phyloP scores from a whole-genome alignment of 2,113 vertebrate species.

The Cnemophilus loriae region DNA sequence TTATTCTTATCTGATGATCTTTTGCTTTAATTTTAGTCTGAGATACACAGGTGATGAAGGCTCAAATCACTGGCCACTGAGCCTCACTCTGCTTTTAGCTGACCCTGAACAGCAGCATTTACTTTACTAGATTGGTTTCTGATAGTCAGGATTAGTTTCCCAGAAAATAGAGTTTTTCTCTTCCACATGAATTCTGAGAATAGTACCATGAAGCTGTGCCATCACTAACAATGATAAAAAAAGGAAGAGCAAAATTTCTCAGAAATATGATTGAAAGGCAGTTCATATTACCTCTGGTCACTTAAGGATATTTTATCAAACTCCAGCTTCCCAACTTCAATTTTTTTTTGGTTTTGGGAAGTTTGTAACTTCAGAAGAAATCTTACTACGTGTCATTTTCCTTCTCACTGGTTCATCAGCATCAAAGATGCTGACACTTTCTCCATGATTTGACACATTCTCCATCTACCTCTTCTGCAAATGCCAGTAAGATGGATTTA shows the following conservation, averaged over 20 bases:
- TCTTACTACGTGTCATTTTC: background rate
- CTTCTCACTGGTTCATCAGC: background rate
- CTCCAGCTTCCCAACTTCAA: background rate
- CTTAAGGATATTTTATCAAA: background rate
- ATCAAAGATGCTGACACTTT: background rate
- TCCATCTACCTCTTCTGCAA: background rate
- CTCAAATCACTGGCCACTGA: background rate
- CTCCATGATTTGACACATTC: background rate
- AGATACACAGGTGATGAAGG: rapidly evolving
- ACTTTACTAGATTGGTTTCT: background rate
- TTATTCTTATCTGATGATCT: background rate
- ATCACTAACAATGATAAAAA: background rate
- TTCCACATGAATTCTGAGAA: background rate
- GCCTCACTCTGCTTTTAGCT: background rate
- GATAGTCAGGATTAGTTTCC: background rate
- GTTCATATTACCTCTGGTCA: background rate
- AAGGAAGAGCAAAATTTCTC: background rate
- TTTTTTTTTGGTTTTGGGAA: background rate
- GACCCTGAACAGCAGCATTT: background rate
- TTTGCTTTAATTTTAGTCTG: background rate
- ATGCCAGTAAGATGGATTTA: background rate
- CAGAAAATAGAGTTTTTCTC: background rate
- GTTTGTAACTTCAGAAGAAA: background rate
- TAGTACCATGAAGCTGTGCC: background rate
- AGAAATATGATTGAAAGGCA: background rate